Percentiles rank a stretch among this genome's conserved stretches.
Conservation (phyloP, 2,797 vertebrate species). For the Cyprinella venusta region DNA sequence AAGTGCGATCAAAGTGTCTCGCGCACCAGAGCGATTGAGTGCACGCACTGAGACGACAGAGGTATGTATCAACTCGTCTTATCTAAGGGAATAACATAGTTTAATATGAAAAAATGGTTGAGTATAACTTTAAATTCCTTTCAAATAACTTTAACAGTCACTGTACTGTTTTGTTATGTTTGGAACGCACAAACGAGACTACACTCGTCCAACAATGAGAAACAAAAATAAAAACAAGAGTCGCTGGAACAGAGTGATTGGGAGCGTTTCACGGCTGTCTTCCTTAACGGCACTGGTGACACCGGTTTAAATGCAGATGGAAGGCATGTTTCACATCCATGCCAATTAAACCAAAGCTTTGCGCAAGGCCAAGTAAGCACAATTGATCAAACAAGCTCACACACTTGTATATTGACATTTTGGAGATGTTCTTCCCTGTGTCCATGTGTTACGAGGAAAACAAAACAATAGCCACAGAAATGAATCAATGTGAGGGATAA, state of each 20-base stretch:
- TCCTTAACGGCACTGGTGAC: not conserved
- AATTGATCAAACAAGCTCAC: conserved; percentile 74
- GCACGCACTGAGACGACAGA: no score
- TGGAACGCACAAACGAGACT: not conserved
- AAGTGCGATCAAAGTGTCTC: no score
- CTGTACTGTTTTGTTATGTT: not conserved
- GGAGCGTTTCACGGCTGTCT: not conserved
- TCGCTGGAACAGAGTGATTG: not conserved
- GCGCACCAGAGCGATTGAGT: no score
- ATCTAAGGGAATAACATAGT: no score
- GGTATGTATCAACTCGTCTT: no score
- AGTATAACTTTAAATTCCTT: not conserved
- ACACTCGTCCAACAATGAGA: not conserved
- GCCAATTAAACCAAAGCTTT: conserved; percentile 72
- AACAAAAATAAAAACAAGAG: not conserved
- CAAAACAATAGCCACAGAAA: conserved; percentile 17
- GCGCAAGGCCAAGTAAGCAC: conserved; percentile 59
- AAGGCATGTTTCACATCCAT: conserved; percentile 56
- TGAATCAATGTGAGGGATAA: conserved; percentile 20
- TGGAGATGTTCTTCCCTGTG: conserved; percentile 9
- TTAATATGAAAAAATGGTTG: no score
- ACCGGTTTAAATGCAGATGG: not conserved
- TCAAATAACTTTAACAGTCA: not conserved
- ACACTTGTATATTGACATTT: conserved; percentile 73
- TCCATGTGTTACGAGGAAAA: not conserved